A percentile compares a stretch with the other conserved stretches of the same genome.
Conservation (phyloP, 2,113 vertebrate species). For the Collichthys lucidus region DNA sequence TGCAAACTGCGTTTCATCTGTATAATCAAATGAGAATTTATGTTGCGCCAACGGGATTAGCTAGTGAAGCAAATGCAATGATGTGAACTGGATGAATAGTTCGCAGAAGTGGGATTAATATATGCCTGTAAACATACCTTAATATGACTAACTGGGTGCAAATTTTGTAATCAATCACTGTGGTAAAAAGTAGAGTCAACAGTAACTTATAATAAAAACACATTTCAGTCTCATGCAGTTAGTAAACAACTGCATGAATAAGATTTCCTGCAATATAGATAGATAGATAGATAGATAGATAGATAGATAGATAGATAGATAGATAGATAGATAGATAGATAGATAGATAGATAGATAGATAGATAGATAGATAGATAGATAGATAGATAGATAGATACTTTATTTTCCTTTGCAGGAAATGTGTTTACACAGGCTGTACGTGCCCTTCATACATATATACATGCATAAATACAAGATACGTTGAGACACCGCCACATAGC, state of each 20-base stretch:
- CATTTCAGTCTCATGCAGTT: neutral
- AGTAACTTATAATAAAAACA: neutral
- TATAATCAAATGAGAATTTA: neutral
- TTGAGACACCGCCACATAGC: too few species aligned
- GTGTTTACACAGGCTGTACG: too few species aligned
- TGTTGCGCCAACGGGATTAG: neutral
- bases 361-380: too few species aligned
- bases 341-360: too few species aligned
- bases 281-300: too few species aligned
- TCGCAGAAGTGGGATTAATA: neutral
- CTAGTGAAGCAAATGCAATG: neutral
- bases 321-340: too few species aligned
- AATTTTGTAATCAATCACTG: neutral
- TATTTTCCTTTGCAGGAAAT: too few species aligned
- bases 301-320: too few species aligned
- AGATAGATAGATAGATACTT: too few species aligned
- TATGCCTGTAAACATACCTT: conserved; percentile 1
- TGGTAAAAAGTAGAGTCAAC: neutral
- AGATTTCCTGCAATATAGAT: neutral
- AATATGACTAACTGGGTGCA: neutral
- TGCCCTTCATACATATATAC: too few species aligned
- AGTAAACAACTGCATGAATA: neutral
- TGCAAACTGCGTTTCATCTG: neutral
- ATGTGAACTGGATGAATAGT: neutral
- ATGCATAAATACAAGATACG: too few species aligned